Evolutionary conservation across 2,797 vertebrate genomes (phyloP).

Genomic region (Gila robusta): DNA sequence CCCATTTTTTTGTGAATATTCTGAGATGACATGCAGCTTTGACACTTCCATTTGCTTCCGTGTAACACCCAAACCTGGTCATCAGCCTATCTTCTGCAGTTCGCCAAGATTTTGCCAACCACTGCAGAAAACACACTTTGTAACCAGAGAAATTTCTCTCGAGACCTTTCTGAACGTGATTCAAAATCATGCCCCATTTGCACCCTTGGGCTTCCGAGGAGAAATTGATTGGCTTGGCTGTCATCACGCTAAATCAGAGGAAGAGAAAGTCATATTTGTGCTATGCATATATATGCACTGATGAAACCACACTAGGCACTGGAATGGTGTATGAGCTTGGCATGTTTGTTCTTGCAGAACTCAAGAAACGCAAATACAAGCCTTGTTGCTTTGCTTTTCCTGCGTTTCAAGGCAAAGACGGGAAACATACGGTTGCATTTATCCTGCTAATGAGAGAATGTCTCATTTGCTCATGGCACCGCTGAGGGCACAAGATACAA

Average conservation of each 20-base stretch:
- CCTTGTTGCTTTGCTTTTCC: constrained; percentile 32
- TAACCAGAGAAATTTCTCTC: background rate
- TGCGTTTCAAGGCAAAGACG: constrained; percentile 60
- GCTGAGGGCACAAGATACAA: constrained; percentile 67
- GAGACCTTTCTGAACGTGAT: background rate
- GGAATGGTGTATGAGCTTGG: constrained; percentile 4
- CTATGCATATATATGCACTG: background rate
- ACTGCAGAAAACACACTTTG: background rate
- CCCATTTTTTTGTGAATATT: background rate
- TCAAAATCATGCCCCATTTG: background rate
- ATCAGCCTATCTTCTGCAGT: background rate
- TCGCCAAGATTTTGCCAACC: background rate
- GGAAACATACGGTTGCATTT: constrained; percentile 70
- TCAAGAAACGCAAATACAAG: constrained; percentile 42
- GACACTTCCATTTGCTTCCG: background rate
- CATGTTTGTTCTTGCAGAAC: constrained; percentile 39
- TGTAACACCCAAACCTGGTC: background rate
- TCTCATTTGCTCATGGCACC: constrained; percentile 64
- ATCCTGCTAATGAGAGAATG: constrained; percentile 72
- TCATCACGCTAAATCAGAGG: background rate
- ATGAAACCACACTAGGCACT: background rate
- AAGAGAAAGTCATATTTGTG: background rate
- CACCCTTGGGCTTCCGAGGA: background rate
- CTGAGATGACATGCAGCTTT: background rate
- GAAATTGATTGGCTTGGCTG: background rate